phyloP scores from a whole-genome alignment of 2,113 vertebrate species.

The Eptesicus fuscus region DNA sequence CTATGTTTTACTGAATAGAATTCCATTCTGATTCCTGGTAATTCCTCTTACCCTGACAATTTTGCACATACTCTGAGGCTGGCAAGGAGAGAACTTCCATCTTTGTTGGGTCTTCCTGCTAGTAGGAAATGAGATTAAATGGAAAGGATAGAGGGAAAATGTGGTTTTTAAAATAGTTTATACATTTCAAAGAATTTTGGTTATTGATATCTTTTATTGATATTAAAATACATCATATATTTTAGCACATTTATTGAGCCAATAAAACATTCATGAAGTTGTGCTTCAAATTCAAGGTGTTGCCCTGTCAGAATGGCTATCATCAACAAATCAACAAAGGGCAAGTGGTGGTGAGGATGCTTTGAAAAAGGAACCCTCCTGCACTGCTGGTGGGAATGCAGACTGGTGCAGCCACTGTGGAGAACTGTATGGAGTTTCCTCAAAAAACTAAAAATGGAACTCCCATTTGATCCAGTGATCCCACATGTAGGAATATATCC shows the following conservation, averaged over 20 bases:
- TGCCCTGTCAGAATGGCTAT: too few relatives aligned
- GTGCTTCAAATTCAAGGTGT: too few relatives aligned
- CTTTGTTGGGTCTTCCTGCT: not conserved
- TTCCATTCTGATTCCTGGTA: not conserved
- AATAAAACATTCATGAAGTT: not conserved
- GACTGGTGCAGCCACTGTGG: too few relatives aligned
- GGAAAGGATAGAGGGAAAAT: not conserved
- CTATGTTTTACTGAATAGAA: not conserved
- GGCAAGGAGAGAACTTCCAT: not conserved
- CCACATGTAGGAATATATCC: too few relatives aligned
- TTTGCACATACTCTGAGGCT: not conserved
- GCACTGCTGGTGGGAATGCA: too few relatives aligned
- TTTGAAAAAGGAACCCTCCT: too few relatives aligned
- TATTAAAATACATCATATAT: not conserved
- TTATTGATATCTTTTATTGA: not conserved
- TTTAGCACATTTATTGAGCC: not conserved
- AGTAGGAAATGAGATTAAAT: not conserved
- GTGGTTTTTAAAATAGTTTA: not conserved
- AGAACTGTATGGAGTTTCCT: too few relatives aligned
- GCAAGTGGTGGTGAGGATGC: too few relatives aligned
- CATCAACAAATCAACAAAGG: too few relatives aligned
- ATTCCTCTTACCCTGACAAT: not conserved
- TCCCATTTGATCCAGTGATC: too few relatives aligned
- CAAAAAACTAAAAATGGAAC: too few relatives aligned
- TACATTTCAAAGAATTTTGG: not conserved